phyloP scores from a whole-genome alignment of 2,797 vertebrate species.

The Eulemur albifrons region DNA sequence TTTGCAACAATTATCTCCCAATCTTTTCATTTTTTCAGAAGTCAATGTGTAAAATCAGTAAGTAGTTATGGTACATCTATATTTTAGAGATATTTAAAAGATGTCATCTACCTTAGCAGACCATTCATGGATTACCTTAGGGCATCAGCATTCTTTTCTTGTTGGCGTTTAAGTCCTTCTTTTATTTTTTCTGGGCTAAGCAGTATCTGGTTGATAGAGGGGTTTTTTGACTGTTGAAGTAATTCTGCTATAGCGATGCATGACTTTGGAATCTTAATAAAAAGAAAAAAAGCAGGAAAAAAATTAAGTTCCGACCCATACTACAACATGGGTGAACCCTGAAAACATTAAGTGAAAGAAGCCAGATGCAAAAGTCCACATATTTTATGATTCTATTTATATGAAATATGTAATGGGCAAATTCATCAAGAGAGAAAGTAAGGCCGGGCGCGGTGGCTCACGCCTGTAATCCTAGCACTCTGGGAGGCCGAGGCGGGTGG shows the following conservation, averaged over 20 bases:
- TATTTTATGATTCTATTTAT: neutral
- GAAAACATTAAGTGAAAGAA: neutral
- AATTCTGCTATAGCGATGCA: conserved; percentile 88
- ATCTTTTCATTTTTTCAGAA: neutral
- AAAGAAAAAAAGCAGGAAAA: conserved; percentile 35
- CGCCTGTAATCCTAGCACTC: too few species aligned
- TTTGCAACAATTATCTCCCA: conserved; percentile 15
- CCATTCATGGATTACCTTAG: conserved; percentile 86
- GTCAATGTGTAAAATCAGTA: neutral
- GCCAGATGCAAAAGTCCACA: neutral
- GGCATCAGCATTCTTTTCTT: conserved; percentile 90
- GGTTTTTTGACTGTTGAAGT: conserved; percentile 87
- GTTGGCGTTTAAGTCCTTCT: conserved; percentile 88
- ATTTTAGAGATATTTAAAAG: conserved; percentile 22
- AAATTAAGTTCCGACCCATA: neutral
- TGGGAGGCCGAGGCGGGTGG: too few species aligned
- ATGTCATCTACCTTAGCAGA: neutral
- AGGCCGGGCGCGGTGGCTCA: too few species aligned
- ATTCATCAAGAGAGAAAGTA: neutral
- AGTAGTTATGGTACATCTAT: neutral
- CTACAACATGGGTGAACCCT: neutral
- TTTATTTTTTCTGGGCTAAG: conserved; percentile 86
- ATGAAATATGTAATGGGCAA: neutral
- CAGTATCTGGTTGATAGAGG: conserved; percentile 79
- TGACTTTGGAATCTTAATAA: conserved; percentile 88